phyloP scores from a whole-genome alignment of 2,797 vertebrate species.

The Girardinus metallicus region DNA sequence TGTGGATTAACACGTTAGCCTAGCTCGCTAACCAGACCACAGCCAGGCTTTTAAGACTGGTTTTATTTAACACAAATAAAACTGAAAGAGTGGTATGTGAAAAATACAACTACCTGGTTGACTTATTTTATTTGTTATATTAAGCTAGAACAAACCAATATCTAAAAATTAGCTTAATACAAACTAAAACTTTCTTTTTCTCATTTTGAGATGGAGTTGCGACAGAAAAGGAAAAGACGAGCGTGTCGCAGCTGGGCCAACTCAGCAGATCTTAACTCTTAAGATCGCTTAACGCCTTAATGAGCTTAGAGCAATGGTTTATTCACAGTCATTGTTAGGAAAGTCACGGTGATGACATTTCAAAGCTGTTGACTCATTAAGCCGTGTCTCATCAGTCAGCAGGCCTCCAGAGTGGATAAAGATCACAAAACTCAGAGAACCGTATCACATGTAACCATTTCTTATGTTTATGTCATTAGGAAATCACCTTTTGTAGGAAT shows the following conservation, averaged over 20 bases:
- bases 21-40: constrained; percentile 67
- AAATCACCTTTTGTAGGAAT: not conserved
- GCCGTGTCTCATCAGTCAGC: not conserved
- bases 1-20: constrained; percentile 70
- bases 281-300: constrained; percentile 3
- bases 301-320: not conserved
- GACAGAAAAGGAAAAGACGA: not conserved
- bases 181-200: not conserved
- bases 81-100: not conserved
- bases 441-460: not conserved
- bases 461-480: not conserved
- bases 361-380: not conserved
- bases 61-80: not conserved
- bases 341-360: not conserved
- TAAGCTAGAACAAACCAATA: too few species aligned
- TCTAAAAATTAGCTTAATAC: not conserved
- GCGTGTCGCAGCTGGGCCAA: not conserved
- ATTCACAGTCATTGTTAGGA: not conserved
- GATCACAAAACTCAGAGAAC: not conserved
- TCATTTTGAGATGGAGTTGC: not conserved
- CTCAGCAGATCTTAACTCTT: not conserved
- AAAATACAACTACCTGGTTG: not conserved
- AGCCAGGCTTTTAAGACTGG: too few species aligned
- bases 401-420: not conserved
- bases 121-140: too few species aligned